Conservation (phyloP, 1,140 invertebrate species). For the Wiebesia pumilae region DNA sequence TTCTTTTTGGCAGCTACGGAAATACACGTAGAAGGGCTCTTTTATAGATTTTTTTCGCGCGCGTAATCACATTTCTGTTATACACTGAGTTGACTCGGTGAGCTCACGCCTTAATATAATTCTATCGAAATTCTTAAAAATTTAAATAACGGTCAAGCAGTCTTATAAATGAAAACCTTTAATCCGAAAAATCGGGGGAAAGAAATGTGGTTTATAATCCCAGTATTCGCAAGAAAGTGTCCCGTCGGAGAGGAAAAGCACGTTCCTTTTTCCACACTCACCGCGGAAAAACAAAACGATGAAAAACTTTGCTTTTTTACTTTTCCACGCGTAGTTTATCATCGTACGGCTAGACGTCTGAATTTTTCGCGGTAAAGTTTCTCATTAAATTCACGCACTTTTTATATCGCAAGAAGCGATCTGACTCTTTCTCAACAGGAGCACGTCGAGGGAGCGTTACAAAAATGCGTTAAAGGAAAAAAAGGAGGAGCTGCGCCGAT, state of each 20-base stretch:
- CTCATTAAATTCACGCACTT: neutral
- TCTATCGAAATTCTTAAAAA: neutral
- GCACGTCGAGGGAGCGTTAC: neutral
- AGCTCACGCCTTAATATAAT: neutral
- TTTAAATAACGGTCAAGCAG: neutral
- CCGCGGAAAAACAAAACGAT: neutral
- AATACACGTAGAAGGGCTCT: neutral
- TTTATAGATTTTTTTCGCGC: too few relatives aligned
- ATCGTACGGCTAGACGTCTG: neutral
- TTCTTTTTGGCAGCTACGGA: neutral
- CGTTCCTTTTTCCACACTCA: neutral
- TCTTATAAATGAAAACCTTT: neutral
- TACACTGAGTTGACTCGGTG: too few relatives aligned
- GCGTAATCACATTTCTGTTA: too few relatives aligned
- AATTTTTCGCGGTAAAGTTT: neutral
- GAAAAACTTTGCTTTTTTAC: neutral
- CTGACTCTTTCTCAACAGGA: neutral
- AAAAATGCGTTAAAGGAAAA: neutral
- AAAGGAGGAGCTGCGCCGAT: neutral
- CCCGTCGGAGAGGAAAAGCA: neutral
- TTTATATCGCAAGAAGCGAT: neutral
- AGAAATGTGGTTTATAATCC: neutral
- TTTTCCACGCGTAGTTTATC: neutral
- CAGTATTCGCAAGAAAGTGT: neutral
- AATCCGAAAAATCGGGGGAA: neutral